These are phyloP conservation scores for Hydrochoerus hydrochaeris DNA, from an alignment of 2,113 vertebrate species.

Conservation along the genomic window DNA sequence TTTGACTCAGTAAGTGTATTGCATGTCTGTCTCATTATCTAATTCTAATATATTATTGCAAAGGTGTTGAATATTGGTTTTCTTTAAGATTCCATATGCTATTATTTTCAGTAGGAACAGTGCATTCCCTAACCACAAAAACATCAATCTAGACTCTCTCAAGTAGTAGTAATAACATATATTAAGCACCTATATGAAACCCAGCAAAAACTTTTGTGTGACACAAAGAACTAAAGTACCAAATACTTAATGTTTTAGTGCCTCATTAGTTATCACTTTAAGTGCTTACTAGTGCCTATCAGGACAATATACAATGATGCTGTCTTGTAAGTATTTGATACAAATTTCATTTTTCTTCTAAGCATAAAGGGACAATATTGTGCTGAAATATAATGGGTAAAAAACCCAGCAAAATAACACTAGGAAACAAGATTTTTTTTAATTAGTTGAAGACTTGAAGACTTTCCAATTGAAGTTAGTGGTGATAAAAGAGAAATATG, in stretches of 20 bases:
- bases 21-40: not conserved
- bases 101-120: slow-evolving; percentile 10
- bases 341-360: not conserved
- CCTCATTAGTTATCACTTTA: not conserved
- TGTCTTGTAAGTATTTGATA: not conserved
- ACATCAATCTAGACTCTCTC: not conserved
- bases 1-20: not conserved
- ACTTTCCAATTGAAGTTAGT: not conserved
- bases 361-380: not conserved
- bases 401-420: not conserved
- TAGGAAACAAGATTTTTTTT: not conserved
- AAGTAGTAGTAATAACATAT: not conserved
- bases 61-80: slow-evolving; percentile 46
- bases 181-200: not conserved
- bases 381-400: not conserved
- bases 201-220: not conserved
- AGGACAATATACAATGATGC: not conserved
- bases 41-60: not conserved
- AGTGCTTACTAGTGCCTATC: not conserved
- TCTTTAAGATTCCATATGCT: not conserved
- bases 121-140: not conserved
- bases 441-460: not conserved
- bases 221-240: not conserved
- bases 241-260: not conserved
- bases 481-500: not conserved